Conservation (phyloP, 2,888 invertebrate genomes). For the Parapristionchus giblindavisi region DNA sequence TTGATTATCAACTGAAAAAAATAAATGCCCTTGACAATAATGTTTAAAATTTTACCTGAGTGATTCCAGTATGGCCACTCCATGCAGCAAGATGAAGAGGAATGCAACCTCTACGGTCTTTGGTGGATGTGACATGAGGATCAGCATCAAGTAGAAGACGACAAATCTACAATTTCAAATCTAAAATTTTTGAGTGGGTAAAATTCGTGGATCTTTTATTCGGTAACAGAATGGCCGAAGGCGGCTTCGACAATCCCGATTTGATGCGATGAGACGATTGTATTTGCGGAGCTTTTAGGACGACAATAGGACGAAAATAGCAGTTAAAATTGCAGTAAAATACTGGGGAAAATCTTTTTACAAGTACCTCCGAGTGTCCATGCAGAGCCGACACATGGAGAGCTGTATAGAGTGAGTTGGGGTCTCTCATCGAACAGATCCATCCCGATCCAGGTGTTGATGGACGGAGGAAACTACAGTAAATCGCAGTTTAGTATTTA, state of each 20-base stretch:
- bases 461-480: constrained; percentile 49
- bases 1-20: no score
- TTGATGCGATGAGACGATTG: no score
- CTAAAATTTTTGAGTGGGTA: no score
- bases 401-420: constrained; percentile 73
- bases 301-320: no score
- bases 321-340: no score
- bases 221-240: no score
- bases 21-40: no score
- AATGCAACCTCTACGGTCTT: constrained; percentile 57
- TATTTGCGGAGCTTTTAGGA: no score
- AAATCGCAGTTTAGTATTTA: not conserved
- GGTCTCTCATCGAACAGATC: constrained; percentile 53
- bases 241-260: no score
- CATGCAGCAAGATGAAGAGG: constrained; percentile 67
- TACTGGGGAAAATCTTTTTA: no score
- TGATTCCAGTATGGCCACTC: constrained; percentile 60
- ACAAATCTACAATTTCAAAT: no score
- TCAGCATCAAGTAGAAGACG: constrained; percentile 56
- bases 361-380: constrained; percentile 78
- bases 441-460: constrained; percentile 50
- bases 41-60: constrained; percentile 46
- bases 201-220: no score
- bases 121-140: constrained; percentile 46
- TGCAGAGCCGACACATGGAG: constrained; percentile 81